phyloP scores from a whole-genome alignment of 2,113 vertebrate species.

The Sterrhoptilus dennistouni region DNA sequence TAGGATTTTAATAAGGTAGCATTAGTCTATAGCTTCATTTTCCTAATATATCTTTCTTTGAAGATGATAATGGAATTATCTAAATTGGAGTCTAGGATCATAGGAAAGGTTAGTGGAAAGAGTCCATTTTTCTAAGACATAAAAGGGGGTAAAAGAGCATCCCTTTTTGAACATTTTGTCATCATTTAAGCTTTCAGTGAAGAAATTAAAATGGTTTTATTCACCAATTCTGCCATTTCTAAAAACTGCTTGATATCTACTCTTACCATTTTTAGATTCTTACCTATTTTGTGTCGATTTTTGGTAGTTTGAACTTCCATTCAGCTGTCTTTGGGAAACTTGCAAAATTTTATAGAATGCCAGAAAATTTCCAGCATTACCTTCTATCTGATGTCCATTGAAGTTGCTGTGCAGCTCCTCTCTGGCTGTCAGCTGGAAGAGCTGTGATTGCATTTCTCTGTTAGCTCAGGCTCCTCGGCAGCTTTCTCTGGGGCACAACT shows the following conservation, averaged over 20 bases:
- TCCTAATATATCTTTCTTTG: conserved; percentile 66
- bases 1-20: conserved; percentile 81
- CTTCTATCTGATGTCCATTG: not conserved
- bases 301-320: not conserved
- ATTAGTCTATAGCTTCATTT: conserved; percentile 76
- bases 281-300: not conserved
- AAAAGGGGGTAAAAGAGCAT: fast-evolving
- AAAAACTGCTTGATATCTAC: not conserved
- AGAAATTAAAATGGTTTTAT: not conserved
- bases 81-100: conserved; percentile 18
- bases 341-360: not conserved
- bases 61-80: conserved; percentile 51
- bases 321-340: not conserved
- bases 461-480: not conserved
- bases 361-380: not conserved
- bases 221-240: not conserved
- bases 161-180: not conserved
- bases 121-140: not conserved
- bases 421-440: not conserved
- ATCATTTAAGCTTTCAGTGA: not conserved
- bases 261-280: not conserved
- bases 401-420: not conserved
- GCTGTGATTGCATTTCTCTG: not conserved
- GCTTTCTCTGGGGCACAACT: conserved; percentile 16
- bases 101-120: not conserved